Base-by-base conservation (phyloP, 2,888 invertebrate genomes). In the Drosophila falleni region DNA sequence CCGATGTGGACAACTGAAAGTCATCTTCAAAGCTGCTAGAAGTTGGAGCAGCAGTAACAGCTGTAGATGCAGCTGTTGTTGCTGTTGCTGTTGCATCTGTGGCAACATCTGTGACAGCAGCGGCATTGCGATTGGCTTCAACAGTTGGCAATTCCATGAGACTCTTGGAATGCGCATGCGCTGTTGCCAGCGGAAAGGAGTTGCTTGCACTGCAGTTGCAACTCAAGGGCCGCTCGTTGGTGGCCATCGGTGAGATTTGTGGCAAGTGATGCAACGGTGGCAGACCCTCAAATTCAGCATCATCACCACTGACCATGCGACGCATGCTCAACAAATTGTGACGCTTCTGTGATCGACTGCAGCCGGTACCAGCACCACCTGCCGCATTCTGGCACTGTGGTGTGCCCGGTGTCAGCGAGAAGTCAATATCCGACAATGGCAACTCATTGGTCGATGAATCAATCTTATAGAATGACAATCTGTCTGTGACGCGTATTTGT, bases 391-490 rank as follows among this genome's bases (percentile, higher is more conserved):
- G 13, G 15, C 69, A 74, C 9, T 71, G 74, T 23, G 92, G 92
- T 61, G 91, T 91, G 66, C 91, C 87, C 35, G 91, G 92, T 71
- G 89, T 91, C 70, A 85, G 69, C 19, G 90, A 91, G 75, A 94
- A 94, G 89, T 94, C 93, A 89, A 94, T 93, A 76, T 94, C 94
- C 67, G 95, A 95, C 82, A 95, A 92, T 64, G 95, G 95, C 85
- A 95, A 92, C 92, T 95, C 95, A 93, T 95, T 95, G 73, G 95
- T 95, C n/a, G 95, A 94, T 58, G 95, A 95, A 90, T 94, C 94
- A 35, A 92, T 91, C 80, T 92, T 92, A 63, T 87, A 92, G 47
- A 92, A 87, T 11, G 91, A 89, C 60, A 91, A 66, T 26, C 83
- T 86, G 47, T 91, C 90, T 15, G 90, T 91, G 53, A 91, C 83